Evolutionary conservation across 2,797 vertebrate species (phyloP).

Genomic region (Scomberomorus guttatus): DNA sequence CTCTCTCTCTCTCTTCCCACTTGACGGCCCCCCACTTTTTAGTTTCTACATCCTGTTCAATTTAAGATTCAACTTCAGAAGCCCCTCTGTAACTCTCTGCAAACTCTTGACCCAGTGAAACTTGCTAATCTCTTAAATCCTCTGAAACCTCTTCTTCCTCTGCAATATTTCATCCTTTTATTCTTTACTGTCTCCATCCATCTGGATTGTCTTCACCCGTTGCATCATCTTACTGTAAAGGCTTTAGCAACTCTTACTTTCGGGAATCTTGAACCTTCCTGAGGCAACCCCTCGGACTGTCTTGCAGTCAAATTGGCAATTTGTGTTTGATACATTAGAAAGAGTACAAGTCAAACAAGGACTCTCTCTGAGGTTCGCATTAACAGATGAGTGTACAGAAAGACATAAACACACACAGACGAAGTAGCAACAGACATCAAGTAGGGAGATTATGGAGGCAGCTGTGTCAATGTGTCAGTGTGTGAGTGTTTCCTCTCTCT

Average conservation of each 20-base stretch:
- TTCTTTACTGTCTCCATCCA: conserved; percentile 18
- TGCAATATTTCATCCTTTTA: conserved; percentile 60
- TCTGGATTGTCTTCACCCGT: conserved; percentile 42
- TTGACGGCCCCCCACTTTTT: conserved; percentile 4
- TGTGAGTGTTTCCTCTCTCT: conserved; percentile 74
- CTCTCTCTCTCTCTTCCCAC: conserved; percentile 3
- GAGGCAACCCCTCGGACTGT: neutral
- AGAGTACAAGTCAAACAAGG: conserved; percentile 5
- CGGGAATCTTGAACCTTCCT: conserved; percentile 14
- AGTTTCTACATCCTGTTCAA: conserved; percentile 15
- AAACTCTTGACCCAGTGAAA: conserved; percentile 63
- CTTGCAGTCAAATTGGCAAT: conserved; percentile 11
- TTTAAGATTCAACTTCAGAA: conserved; percentile 28
- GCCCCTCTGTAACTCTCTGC: conserved; percentile 36
- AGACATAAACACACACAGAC: conserved; percentile 6
- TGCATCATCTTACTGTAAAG: conserved; percentile 37
- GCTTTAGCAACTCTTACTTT: conserved; percentile 33
- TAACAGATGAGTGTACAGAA: conserved; percentile 22
- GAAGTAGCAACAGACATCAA: conserved; percentile 79
- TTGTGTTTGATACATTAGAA: conserved; percentile 34
- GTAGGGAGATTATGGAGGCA: conserved; percentile 77
- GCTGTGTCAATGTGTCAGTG: conserved; percentile 84
- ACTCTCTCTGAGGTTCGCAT: conserved; percentile 6
- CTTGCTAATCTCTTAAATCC: conserved; percentile 61
- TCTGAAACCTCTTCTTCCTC: conserved; percentile 52